phyloP scores from a whole-genome alignment of 2,113 vertebrate species.

The Epinephelus lanceolatus region DNA sequence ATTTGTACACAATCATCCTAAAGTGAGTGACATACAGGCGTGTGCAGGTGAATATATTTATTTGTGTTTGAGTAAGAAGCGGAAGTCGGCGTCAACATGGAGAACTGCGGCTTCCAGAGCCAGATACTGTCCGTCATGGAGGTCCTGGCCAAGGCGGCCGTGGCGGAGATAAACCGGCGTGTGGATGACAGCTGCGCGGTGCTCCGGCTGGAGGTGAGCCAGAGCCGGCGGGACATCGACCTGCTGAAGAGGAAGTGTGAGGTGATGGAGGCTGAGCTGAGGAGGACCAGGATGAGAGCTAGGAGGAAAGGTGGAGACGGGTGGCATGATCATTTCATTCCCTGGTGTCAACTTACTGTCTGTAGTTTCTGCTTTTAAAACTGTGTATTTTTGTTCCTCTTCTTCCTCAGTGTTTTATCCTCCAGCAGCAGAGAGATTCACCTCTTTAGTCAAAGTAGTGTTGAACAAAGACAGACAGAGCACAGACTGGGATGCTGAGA shows the following conservation, averaged over 20 bases:
- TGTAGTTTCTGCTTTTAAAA: neutral
- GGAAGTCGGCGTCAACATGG: conserved; percentile 38
- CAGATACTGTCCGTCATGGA: conserved; percentile 83
- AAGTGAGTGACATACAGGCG: neutral
- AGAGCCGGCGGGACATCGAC: conserved; percentile 79
- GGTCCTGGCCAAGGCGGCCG: conserved; percentile 77
- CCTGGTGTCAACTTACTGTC: neutral
- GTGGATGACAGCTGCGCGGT: conserved; percentile 80
- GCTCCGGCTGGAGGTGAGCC: conserved; percentile 78
- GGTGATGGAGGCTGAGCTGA: conserved; percentile 79
- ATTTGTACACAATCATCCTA: neutral
- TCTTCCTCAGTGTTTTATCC: conserved; percentile 31
- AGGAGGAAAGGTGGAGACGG: conserved; percentile 68
- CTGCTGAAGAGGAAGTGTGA: conserved; percentile 75
- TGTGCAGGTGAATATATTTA: neutral
- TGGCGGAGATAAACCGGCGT: conserved; percentile 78
- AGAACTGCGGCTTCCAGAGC: conserved; percentile 75
- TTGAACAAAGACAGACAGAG: conserved; percentile 24
- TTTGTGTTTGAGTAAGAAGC: neutral
- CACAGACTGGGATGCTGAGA: conserved; percentile 35
- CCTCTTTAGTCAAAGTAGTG: conserved; percentile 35
- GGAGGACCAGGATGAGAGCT: conserved; percentile 63
- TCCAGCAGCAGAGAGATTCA: conserved; percentile 24
- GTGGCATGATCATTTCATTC: too few relatives aligned
- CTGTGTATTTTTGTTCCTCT: neutral